These are phyloP conservation scores for Panagrolaimus sp. DNA, from an alignment of 1,140 invertebrate species.

Conservation along the genomic window DNA sequence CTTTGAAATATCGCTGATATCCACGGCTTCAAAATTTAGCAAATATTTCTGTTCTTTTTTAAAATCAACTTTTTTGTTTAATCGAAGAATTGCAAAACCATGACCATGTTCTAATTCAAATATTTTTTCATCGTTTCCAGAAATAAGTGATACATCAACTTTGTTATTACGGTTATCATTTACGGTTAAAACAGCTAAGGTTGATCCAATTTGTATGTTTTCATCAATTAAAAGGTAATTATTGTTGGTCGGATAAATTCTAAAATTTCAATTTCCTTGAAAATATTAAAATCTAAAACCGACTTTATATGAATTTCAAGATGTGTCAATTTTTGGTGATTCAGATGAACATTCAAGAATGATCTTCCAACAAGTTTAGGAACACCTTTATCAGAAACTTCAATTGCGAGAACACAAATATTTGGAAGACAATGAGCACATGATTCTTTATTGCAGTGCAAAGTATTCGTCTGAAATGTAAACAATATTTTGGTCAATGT, in stretches of 20 bases:
- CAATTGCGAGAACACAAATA: slow-evolving; percentile 8
- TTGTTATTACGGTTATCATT: background rate
- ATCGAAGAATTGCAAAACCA: slow-evolving; percentile 11
- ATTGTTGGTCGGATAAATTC: slow-evolving; percentile 2
- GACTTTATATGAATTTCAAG: background rate
- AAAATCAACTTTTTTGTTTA: slow-evolving; percentile 11
- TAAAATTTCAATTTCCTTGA: background rate
- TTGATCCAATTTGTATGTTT: background rate
- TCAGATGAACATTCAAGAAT: slow-evolving; percentile 12
- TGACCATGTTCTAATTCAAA: slow-evolving; percentile 11
- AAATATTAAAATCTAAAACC: background rate
- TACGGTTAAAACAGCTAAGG: background rate
- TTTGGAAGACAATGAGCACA: slow-evolving; percentile 7
- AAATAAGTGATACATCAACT: background rate
- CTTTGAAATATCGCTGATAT: background rate
- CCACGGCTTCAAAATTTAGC: background rate
- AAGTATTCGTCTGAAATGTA: background rate
- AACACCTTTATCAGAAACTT: background rate
- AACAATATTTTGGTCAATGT: background rate
- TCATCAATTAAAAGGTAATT: slow-evolving; percentile 6
- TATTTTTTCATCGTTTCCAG: slow-evolving; percentile 2
- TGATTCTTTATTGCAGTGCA: background rate
- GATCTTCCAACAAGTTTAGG: slow-evolving; percentile 1
- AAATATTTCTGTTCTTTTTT: slow-evolving; percentile 1
- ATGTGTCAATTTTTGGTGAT: background rate